phyloP scores from a whole-genome alignment of 2,113 vertebrate genomes.

The Syngnathoides biaculeatus region DNA sequence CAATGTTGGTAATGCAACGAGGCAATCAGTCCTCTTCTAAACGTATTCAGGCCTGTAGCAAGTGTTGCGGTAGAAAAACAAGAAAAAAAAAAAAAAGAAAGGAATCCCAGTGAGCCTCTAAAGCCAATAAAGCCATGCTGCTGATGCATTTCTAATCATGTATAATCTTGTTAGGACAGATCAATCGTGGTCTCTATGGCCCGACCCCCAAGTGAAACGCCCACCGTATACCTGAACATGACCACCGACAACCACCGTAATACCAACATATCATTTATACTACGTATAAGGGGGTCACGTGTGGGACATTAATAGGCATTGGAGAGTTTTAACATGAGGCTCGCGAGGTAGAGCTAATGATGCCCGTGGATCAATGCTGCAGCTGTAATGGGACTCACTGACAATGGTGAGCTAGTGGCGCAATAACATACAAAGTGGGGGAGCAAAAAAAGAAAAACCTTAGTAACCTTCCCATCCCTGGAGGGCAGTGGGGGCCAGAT shows the following conservation, averaged over 20 bases:
- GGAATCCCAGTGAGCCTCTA: constrained; percentile 43
- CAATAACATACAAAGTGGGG: constrained; percentile 55
- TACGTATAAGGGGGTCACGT: neutral
- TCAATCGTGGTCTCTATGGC: constrained; percentile 61
- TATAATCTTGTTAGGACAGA: constrained; percentile 70
- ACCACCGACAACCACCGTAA: constrained; percentile 29
- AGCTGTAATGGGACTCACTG: constrained; percentile 61
- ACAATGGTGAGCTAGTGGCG: constrained; percentile 70
- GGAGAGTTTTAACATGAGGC: constrained; percentile 12
- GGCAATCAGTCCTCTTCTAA: neutral
- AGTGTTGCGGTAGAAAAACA: neutral
- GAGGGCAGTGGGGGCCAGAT: constrained; percentile 56
- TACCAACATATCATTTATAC: neutral
- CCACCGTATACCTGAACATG: constrained; percentile 44
- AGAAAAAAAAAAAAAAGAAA: constrained; percentile 11
- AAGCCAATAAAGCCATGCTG: constrained; percentile 43
- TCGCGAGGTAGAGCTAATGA: constrained; percentile 69
- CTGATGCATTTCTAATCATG: constrained; percentile 67
- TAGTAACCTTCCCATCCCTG: constrained; percentile 64
- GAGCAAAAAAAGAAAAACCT: constrained; percentile 27
- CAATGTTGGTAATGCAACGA: neutral
- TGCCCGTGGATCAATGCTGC: constrained; percentile 70
- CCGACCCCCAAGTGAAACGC: constrained; percentile 51
- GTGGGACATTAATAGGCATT: neutral
- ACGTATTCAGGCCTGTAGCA: neutral